Evolutionary conservation across 2,888 invertebrate genomes (phyloP).

Genomic region (Tuberolachnus salignus): DNA sequence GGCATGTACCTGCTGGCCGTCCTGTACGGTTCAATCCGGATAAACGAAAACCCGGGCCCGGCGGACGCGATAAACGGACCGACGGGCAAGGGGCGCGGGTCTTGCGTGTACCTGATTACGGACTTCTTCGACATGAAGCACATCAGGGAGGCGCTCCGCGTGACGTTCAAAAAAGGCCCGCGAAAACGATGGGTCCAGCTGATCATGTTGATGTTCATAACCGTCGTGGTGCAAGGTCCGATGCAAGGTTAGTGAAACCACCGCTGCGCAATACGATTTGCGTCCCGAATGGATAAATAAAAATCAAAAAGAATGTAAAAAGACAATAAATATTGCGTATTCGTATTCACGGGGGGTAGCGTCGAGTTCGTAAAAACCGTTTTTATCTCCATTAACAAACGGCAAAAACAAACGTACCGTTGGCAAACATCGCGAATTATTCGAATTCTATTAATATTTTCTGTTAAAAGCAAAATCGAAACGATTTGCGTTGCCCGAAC

Average conservation of each 20-base stretch:
- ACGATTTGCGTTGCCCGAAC: too few species aligned
- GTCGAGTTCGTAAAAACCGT: too few species aligned
- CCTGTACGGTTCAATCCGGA: conserved; percentile 5
- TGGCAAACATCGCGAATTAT: too few species aligned
- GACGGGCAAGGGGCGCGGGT: background rate
- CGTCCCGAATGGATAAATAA: too few species aligned
- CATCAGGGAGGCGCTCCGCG: conserved; percentile 13
- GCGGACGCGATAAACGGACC: background rate
- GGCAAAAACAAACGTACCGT: too few species aligned
- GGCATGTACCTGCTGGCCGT: conserved; percentile 67
- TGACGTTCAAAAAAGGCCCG: conserved; percentile 24
- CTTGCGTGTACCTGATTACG: conserved; percentile 61
- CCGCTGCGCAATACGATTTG: too few species aligned
- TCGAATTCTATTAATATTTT: too few species aligned
- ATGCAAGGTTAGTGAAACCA: conserved; percentile 26
- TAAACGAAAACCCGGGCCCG: conserved; percentile 6
- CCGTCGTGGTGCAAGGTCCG: conserved; percentile 23
- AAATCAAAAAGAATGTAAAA: too few species aligned
- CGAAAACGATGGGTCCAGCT: background rate
- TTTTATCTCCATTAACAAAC: too few species aligned
- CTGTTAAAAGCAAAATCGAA: too few species aligned
- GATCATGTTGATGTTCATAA: conserved; percentile 8
- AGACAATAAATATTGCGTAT: too few species aligned
- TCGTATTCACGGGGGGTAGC: too few species aligned
- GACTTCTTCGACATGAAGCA: conserved; percentile 36